Evolutionary conservation across 2,888 invertebrate species (phyloP).

Genomic region (Acrobasis consociella): DNA sequence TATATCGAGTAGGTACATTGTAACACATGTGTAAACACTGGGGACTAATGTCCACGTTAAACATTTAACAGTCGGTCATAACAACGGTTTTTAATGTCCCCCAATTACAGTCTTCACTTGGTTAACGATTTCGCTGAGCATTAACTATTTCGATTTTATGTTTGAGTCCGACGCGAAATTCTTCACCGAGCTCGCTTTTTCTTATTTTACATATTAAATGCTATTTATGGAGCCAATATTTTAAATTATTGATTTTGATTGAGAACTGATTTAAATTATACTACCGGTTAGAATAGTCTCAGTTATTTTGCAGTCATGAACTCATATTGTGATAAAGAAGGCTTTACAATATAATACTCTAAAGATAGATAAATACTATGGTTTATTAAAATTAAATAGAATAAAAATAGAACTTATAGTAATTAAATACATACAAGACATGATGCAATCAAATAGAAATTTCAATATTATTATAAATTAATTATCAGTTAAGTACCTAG

Average conservation of each 20-base stretch:
- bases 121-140: constrained; percentile 78
- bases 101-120: constrained; percentile 78
- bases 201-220: constrained; percentile 37
- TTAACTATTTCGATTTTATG: constrained; percentile 81
- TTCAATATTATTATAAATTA: no score
- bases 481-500: no score
- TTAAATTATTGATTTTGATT: constrained; percentile 4
- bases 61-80: constrained; percentile 77
- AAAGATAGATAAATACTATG: no score
- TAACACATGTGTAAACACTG: constrained; percentile 69
- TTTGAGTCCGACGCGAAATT: constrained; percentile 64
- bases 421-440: no score
- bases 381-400: no score
- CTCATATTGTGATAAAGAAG: no score
- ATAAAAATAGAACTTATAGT: no score
- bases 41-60: constrained; percentile 73
- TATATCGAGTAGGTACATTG: constrained; percentile 57
- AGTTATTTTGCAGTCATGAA: not conserved
- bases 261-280: not conserved
- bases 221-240: constrained; percentile 29
- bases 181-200: constrained; percentile 46
- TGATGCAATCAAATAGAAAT: no score
- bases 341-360: no score
- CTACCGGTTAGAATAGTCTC: not conserved
- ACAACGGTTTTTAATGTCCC: constrained; percentile 78